These are phyloP conservation scores for Halcyon senegalensis DNA, from an alignment of 2,113 vertebrate genomes.

Conservation along the genomic window DNA sequence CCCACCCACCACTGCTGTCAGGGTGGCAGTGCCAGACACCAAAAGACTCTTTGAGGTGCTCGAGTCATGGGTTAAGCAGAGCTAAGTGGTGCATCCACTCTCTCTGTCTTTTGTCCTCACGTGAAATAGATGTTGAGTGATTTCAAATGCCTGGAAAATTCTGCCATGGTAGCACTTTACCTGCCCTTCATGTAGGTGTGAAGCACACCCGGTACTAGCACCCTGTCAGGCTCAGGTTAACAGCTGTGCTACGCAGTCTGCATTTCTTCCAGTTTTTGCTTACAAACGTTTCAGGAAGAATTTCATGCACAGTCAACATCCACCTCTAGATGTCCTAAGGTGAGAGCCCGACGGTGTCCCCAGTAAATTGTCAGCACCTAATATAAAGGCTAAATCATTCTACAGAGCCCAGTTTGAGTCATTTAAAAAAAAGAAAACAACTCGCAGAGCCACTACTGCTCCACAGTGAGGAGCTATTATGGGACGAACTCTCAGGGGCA, in stretches of 20 bases:
- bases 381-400: background rate
- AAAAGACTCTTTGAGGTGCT: background rate
- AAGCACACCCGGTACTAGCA: background rate
- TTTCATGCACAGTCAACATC: background rate
- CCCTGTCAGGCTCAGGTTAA: background rate
- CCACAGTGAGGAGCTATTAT: slow-evolving; percentile 22
- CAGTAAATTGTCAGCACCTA: background rate
- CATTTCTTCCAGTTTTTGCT: background rate
- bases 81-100: fast-evolving
- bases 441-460: background rate
- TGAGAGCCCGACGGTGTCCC: background rate
- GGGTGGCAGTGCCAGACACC: fast-evolving
- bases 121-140: background rate
- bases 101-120: background rate
- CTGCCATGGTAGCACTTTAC: background rate
- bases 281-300: background rate
- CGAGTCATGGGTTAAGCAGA: background rate
- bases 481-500: slow-evolving; percentile 20
- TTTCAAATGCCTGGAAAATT: background rate
- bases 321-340: background rate
- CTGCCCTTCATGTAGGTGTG: fast-evolving
- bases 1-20: background rate
- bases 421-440: slow-evolving; percentile 39
- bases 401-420: background rate
- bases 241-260: fast-evolving